Evolutionary conservation across 2,797 vertebrate genomes (phyloP).

Genomic region (Poecile montanus): DNA sequence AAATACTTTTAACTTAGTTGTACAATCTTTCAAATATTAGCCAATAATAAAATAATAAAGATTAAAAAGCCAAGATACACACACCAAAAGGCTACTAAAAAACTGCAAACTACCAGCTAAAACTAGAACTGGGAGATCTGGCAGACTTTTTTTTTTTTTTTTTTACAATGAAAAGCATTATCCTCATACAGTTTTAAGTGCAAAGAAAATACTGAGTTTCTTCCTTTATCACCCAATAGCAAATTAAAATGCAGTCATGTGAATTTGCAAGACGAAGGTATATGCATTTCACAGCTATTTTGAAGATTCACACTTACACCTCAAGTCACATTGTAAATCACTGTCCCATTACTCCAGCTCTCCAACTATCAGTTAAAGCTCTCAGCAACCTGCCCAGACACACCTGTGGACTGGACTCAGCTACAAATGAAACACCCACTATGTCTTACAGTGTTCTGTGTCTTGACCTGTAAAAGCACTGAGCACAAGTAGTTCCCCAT

Average conservation of each 20-base stretch:
- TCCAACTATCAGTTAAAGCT: neutral
- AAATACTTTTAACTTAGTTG: neutral
- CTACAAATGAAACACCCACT: neutral
- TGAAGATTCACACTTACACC: neutral
- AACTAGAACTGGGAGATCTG: neutral
- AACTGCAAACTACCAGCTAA: neutral
- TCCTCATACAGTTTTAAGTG: neutral
- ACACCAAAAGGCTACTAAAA: neutral
- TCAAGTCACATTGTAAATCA: neutral
- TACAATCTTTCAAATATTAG: neutral
- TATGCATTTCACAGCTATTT: neutral
- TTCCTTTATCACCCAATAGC: neutral
- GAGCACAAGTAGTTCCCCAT: neutral
- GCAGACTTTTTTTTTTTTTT: neutral
- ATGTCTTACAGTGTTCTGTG: accelerated
- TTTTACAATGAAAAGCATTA: neutral
- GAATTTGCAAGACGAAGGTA: neutral
- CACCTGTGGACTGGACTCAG: neutral
- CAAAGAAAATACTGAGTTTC: neutral
- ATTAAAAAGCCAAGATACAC: neutral
- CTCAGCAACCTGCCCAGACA: neutral
- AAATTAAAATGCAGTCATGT: neutral
- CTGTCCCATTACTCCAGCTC: neutral
- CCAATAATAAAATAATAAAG: neutral
- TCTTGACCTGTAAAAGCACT: neutral